Evolutionary conservation across 2,797 vertebrate species (phyloP).

Genomic region (Liasis olivaceus): DNA sequence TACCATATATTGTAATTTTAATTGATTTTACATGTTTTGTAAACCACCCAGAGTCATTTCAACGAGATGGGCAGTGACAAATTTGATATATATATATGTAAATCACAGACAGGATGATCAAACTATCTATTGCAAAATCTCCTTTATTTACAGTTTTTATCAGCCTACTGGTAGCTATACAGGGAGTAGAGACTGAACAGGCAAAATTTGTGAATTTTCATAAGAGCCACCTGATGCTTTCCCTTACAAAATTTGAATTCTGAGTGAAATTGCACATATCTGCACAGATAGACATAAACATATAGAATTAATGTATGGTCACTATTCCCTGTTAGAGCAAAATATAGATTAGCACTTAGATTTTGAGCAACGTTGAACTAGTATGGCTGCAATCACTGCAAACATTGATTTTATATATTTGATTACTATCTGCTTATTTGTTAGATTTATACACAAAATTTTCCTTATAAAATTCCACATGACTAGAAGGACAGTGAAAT

Average conservation of each 20-base stretch:
- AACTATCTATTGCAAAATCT: background rate
- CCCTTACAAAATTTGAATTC: background rate
- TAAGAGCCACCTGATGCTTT: background rate
- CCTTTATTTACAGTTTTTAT: background rate
- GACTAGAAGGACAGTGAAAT: background rate
- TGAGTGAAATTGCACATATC: background rate
- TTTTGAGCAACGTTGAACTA: background rate
- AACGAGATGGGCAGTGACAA: too few relatives aligned
- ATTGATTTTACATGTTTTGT: too few relatives aligned
- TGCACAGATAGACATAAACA: background rate
- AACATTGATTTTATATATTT: constrained; percentile 4
- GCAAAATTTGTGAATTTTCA: background rate
- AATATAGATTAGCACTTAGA: background rate
- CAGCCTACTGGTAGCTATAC: background rate
- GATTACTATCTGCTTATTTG: background rate
- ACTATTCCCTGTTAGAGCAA: background rate
- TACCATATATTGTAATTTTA: too few relatives aligned
- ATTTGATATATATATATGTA: too few relatives aligned
- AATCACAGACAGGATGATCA: background rate
- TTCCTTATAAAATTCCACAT: background rate
- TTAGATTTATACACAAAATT: background rate
- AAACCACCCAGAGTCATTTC: too few relatives aligned
- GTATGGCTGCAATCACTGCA: background rate
- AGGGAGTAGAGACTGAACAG: background rate
- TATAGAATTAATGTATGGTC: background rate